phyloP scores from a whole-genome alignment of 2,797 vertebrate species.

The Menidia menidia region DNA sequence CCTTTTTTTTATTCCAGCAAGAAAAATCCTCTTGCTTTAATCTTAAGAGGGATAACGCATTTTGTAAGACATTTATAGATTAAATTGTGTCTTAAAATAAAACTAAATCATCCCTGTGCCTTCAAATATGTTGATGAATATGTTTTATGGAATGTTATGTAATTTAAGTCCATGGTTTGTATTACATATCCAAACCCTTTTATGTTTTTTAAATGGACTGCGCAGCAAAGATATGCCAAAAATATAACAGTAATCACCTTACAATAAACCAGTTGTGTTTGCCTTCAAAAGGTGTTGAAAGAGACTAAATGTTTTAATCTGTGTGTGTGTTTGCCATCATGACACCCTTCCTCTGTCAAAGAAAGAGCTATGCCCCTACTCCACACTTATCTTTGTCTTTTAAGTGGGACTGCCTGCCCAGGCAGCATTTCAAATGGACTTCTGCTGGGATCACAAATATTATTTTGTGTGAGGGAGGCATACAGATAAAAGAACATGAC shows the following conservation, averaged over 20 bases:
- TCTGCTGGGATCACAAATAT: constrained; percentile 27
- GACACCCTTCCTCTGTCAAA: neutral
- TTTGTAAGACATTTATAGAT: neutral
- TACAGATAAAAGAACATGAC: constrained; percentile 30
- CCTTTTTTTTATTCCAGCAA: neutral
- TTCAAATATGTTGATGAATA: neutral
- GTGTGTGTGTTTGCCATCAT: neutral
- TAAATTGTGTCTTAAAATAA: neutral
- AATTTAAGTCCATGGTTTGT: neutral
- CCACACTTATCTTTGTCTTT: constrained; percentile 6
- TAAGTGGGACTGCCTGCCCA: constrained; percentile 16
- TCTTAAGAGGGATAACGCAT: neutral
- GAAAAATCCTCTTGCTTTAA: neutral
- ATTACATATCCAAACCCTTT: too few species aligned
- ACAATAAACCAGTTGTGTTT: neutral
- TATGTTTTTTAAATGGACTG: too few species aligned
- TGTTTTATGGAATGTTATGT: neutral
- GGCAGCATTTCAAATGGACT: constrained; percentile 37
- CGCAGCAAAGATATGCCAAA: too few species aligned
- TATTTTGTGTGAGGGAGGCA: constrained; percentile 40
- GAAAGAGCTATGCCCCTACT: neutral
- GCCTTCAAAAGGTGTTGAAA: neutral
- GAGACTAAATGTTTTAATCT: neutral
- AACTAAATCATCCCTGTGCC: neutral
- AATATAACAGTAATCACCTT: too few species aligned